A percentile compares a stretch with the other conserved stretches of the same genome.
These are phyloP conservation scores for Reticulitermes lucifugus DNA, from an alignment of 2,888 invertebrate species.

Conservation along the genomic window DNA sequence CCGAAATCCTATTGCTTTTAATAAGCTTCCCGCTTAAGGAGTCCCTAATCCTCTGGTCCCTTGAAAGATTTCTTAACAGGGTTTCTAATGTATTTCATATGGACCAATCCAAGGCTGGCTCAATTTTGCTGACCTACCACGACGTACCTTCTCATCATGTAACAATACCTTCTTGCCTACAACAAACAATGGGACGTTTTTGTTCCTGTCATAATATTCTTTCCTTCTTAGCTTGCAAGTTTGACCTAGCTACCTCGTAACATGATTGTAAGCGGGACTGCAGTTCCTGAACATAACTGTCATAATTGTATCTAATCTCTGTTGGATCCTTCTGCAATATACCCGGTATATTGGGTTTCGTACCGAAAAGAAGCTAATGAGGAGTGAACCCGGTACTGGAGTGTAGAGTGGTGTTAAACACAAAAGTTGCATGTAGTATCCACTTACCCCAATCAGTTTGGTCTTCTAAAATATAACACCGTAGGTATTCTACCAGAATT, in stretches of 20 bases:
- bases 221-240: background rate
- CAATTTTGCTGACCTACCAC: background rate
- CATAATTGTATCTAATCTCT: background rate
- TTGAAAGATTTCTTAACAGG: too few species aligned
- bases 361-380: background rate
- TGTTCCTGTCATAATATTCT: background rate
- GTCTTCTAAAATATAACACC: background rate
- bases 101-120: background rate
- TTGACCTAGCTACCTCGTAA: background rate
- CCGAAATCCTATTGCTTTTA: too few species aligned
- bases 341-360: background rate
- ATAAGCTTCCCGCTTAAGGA: too few species aligned
- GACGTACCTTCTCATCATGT: background rate
- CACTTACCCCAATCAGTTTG: background rate
- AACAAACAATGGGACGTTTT: too few species aligned
- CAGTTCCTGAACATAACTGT: background rate
- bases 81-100: background rate
- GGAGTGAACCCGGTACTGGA: background rate
- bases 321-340: background rate
- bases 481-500: background rate
- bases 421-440: background rate
- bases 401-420: background rate
- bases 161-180: too few species aligned
- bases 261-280: background rate
- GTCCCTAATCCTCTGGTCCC: too few species aligned